Conservation (phyloP, 2,797 vertebrate genomes). For the Botia almorhae region DNA sequence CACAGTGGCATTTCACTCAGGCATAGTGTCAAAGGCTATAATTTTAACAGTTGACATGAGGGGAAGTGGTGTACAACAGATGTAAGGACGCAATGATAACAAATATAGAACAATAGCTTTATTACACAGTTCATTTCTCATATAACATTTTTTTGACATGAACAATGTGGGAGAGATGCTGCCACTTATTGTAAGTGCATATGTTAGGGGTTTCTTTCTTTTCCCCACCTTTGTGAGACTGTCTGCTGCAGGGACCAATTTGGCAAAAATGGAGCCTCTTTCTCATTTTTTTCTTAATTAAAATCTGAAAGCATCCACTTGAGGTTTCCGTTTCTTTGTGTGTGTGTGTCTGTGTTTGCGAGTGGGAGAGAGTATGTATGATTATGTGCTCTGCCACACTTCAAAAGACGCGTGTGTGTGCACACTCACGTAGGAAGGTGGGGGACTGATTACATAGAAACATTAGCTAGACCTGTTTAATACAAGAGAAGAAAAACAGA, state of each 20-base stretch:
- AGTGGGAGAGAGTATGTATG: slow-evolving; percentile 52
- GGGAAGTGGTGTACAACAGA: slow-evolving; percentile 47
- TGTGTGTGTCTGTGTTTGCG: slow-evolving; percentile 53
- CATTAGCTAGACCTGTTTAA: slow-evolving; percentile 76
- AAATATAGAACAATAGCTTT: slow-evolving; percentile 51
- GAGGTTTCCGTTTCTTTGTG: slow-evolving; percentile 53
- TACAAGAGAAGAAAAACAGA: slow-evolving; percentile 72
- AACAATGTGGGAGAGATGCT: slow-evolving; percentile 48
- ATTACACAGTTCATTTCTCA: slow-evolving; percentile 45
- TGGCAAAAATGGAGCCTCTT: slow-evolving; percentile 84
- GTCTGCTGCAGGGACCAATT: slow-evolving; percentile 81
- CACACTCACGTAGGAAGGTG: background rate
- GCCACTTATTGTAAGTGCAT: slow-evolving; percentile 53
- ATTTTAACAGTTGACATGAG: slow-evolving; percentile 62
- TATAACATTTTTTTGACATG: slow-evolving; percentile 48
- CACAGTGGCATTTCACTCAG: slow-evolving; percentile 70
- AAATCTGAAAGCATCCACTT: slow-evolving; percentile 78
- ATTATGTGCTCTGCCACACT: slow-evolving; percentile 52
- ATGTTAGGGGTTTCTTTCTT: slow-evolving; percentile 53
- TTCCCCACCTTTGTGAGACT: slow-evolving; percentile 68
- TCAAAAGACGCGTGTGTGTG: slow-evolving; percentile 31
- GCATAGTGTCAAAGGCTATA: slow-evolving; percentile 67
- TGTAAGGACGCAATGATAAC: slow-evolving; percentile 28
- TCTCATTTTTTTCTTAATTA: slow-evolving; percentile 86
- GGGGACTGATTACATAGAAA: slow-evolving; percentile 60